These are phyloP conservation scores for Drosophila sucinea DNA, from an alignment of 1,140 invertebrate genomes.

Conservation along the genomic window DNA sequence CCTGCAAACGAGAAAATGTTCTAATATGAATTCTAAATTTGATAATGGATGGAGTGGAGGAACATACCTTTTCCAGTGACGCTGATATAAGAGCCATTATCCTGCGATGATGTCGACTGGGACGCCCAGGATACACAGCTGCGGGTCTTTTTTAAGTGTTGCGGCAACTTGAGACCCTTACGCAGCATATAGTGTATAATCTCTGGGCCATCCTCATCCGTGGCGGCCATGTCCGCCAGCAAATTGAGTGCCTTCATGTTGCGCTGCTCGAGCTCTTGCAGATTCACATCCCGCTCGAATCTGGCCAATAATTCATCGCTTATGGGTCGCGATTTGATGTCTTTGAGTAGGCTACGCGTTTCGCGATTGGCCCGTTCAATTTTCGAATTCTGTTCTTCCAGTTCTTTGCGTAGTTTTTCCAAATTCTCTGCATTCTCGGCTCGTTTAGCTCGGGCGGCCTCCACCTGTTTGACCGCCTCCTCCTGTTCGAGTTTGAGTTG, in stretches of 20 bases:
- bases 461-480: conserved; percentile 34
- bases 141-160: conserved; percentile 57
- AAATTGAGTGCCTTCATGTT: conserved; percentile 81
- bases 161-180: conserved; percentile 75
- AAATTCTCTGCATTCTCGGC: conserved; percentile 60
- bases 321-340: conserved; percentile 53
- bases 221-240: conserved; percentile 76
- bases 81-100: conserved; percentile 31
- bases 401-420: conserved; percentile 61
- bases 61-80: conserved; percentile 43
- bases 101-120: conserved; percentile 55
- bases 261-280: conserved; percentile 77
- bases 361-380: conserved; percentile 74
- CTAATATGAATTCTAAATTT: background rate
- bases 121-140: conserved; percentile 66
- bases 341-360: conserved; percentile 60
- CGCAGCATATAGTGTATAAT: conserved; percentile 60
- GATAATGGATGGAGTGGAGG: background rate
- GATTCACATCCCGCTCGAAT: conserved; percentile 74
- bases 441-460: conserved; percentile 34
- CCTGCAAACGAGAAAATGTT: conserved; percentile 1
- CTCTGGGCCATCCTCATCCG: conserved; percentile 63
- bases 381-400: conserved; percentile 72
- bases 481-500: conserved; percentile 45
- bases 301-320: conserved; percentile 73